These are phyloP conservation scores for Danio kyathit DNA, from an alignment of 2,797 vertebrate genomes.

Conservation along the genomic window DNA sequence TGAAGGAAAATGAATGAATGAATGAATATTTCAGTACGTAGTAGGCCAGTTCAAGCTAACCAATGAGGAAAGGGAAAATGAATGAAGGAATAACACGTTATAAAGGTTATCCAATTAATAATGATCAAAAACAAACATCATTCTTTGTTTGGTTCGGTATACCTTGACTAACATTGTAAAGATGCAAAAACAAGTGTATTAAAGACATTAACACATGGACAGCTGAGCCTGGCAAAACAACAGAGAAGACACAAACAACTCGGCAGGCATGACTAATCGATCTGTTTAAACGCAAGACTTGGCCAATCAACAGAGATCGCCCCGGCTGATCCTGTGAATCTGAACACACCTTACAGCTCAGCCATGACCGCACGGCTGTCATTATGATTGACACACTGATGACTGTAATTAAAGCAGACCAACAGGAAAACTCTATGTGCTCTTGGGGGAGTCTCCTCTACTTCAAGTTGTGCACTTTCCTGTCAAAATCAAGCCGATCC, in stretches of 20 bases:
- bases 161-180: not conserved
- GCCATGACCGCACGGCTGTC: constrained; percentile 41
- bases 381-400: constrained; percentile 44
- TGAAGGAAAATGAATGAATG: too few relatives aligned
- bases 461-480: not conserved
- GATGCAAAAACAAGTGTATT: not conserved
- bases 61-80: too few relatives aligned
- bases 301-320: constrained; percentile 15
- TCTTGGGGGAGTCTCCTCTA: constrained; percentile 10
- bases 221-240: constrained; percentile 53
- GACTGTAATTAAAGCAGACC: constrained; percentile 34
- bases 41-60: too few relatives aligned
- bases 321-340: constrained; percentile 25
- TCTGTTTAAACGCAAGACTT: constrained; percentile 39
- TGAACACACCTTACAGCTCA: constrained; percentile 19
- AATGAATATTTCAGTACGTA: too few relatives aligned
- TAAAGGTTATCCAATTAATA: too few relatives aligned
- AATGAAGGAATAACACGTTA: too few relatives aligned
- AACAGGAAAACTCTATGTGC: not conserved
- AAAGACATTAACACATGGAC: constrained; percentile 7
- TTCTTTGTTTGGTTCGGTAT: not conserved
- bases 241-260: constrained; percentile 36
- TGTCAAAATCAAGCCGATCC: constrained; percentile 1
- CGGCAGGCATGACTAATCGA: constrained; percentile 59
- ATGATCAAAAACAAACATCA: too few relatives aligned